Conservation (phyloP, 1,140 invertebrate genomes). For the Pseudomyrmex gracilis region DNA sequence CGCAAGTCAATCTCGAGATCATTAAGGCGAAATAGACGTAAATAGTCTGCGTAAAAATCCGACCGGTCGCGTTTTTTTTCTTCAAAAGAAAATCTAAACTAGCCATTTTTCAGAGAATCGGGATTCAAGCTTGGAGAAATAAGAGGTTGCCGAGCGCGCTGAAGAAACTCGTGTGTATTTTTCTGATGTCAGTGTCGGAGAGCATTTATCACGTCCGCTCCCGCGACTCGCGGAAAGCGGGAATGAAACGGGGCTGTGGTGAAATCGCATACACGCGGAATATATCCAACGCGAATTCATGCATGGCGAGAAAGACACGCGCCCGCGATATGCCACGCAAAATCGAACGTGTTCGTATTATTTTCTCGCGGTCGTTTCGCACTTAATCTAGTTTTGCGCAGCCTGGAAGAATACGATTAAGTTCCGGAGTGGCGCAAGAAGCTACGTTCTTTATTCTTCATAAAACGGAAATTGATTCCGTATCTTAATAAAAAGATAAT, state of each 20-base stretch:
- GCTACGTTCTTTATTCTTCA: background rate
- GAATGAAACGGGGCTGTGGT: slow-evolving; percentile 15
- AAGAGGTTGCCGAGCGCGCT: slow-evolving; percentile 50
- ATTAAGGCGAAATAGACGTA: slow-evolving; percentile 35
- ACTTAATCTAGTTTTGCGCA: slow-evolving; percentile 17
- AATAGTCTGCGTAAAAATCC: slow-evolving; percentile 38
- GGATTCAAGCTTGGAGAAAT: slow-evolving; percentile 46
- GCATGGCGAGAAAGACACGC: background rate
- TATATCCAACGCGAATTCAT: background rate
- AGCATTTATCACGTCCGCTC: slow-evolving; percentile 67
- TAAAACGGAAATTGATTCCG: background rate
- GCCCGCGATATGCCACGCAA: background rate
- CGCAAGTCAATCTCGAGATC: slow-evolving; percentile 7
- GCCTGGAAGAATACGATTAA: slow-evolving; percentile 22
- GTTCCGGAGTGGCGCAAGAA: background rate
- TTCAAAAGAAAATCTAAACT: background rate
- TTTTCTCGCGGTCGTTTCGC: slow-evolving; percentile 23
- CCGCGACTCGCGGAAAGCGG: slow-evolving; percentile 11
- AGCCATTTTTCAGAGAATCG: slow-evolving; percentile 45
- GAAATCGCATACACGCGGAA: slow-evolving; percentile 24
- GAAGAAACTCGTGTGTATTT: slow-evolving; percentile 66
- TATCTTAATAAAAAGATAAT: background rate
- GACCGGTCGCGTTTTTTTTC: slow-evolving; percentile 30
- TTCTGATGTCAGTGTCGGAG: slow-evolving; percentile 65
- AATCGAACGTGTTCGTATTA: background rate